Percentiles rank a stretch among this genome's conserved stretches.
These are phyloP conservation scores for Bufo bufo DNA, from an alignment of 2,113 vertebrate species.

Conservation along the genomic window DNA sequence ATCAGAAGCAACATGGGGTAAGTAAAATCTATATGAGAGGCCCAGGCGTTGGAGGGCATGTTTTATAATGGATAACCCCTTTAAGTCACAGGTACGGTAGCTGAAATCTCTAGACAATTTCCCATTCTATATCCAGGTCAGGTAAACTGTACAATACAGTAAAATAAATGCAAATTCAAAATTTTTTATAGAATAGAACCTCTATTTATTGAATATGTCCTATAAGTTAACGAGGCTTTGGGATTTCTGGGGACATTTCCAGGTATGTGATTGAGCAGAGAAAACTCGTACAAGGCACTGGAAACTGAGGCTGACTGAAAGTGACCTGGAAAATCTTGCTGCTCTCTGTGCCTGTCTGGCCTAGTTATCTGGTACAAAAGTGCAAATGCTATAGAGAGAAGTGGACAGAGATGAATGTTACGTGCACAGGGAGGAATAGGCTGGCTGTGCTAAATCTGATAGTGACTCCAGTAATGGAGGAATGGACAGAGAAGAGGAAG, in stretches of 20 bases:
- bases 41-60: too few species aligned
- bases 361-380: slow-evolving; percentile 6
- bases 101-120: too few species aligned
- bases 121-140: too few species aligned
- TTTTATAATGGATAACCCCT: too few species aligned
- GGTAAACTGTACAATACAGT: too few species aligned
- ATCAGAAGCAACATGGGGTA: too few species aligned
- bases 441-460: neutral
- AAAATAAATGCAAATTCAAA: neutral
- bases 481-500: neutral
- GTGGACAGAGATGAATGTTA: slow-evolving; percentile 32
- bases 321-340: neutral
- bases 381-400: slow-evolving; percentile 1
- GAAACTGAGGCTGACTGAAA: slow-evolving; percentile 8
- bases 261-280: too few species aligned
- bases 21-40: too few species aligned
- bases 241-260: neutral
- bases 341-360: neutral
- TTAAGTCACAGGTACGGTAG: too few species aligned
- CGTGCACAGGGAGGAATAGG: neutral
- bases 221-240: neutral
- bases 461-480: slow-evolving; percentile 6
- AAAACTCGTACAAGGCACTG: neutral
- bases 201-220: neutral
- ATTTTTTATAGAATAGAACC: neutral